A percentile compares a stretch with the other conserved stretches of the same genome.
Conservation (phyloP, 1,140 invertebrate species). For the Elymnias hypermnestra region DNA sequence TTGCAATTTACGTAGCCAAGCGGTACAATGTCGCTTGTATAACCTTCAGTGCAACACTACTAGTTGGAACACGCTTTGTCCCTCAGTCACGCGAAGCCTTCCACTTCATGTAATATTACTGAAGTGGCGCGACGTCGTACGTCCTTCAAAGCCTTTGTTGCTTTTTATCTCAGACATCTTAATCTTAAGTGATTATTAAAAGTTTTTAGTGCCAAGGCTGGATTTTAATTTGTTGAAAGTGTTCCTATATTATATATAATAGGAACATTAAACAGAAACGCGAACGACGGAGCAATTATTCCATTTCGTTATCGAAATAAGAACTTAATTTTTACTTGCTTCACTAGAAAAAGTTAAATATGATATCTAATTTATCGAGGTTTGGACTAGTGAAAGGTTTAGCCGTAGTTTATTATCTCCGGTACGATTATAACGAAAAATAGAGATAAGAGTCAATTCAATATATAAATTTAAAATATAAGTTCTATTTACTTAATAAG, state of each 20-base stretch:
- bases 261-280: no score
- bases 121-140: slow-evolving; percentile 10
- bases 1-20: slow-evolving; percentile 4
- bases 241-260: not conserved
- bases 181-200: slow-evolving; percentile 12
- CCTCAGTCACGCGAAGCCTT: slow-evolving; percentile 13
- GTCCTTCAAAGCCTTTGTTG: slow-evolving; percentile 15
- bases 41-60: slow-evolving; percentile 8
- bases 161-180: slow-evolving; percentile 7
- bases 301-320: no score
- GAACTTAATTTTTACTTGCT: no score
- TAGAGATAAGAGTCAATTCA: no score
- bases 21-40: slow-evolving; percentile 7
- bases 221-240: not conserved
- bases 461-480: no score
- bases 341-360: no score
- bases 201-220: slow-evolving; percentile 21
- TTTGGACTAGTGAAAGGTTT: no score
- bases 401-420: no score
- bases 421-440: no score
- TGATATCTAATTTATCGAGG: no score
- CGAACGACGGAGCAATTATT: no score
- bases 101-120: slow-evolving; percentile 19
- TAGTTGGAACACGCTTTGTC: slow-evolving; percentile 16
- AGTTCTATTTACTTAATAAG: no score